phyloP scores from a whole-genome alignment of 2,113 vertebrate species.

The Ornithorhynchus anatinus region DNA sequence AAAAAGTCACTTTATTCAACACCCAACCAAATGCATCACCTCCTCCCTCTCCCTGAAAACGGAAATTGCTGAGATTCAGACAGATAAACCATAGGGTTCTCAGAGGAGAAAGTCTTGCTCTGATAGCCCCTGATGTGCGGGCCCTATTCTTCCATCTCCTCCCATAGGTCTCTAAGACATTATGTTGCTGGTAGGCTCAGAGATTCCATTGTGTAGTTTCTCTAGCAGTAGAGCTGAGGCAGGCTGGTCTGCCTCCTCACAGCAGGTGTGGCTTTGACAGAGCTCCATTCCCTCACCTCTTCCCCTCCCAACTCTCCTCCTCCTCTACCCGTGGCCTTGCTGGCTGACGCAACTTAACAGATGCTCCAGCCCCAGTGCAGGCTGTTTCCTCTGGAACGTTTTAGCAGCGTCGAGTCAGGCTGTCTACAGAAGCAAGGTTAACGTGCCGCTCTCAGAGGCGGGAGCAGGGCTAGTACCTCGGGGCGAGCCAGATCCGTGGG shows the following conservation, averaged over 20 bases:
- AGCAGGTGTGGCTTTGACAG: not conserved
- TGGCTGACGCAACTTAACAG: conserved; percentile 13
- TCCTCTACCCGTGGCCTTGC: not conserved
- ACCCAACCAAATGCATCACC: not conserved
- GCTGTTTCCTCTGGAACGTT: conserved; percentile 41
- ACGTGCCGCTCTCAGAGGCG: conserved; percentile 3
- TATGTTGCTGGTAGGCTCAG: not conserved
- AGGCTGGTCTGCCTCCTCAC: not conserved
- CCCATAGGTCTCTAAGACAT: not conserved
- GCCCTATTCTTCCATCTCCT: not conserved
- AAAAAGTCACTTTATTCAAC: not conserved
- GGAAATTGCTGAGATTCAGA: not conserved
- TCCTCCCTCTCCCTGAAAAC: not conserved
- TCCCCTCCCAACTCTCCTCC: not conserved
- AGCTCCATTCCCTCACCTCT: not conserved
- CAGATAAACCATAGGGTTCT: not conserved
- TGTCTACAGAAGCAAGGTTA: conserved; percentile 51
- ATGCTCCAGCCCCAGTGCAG: conserved; percentile 46
- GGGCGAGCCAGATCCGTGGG: not conserved
- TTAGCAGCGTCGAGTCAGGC: conserved; percentile 56
- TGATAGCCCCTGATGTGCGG: not conserved
- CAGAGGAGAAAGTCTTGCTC: not conserved
- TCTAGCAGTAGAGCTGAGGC: not conserved
- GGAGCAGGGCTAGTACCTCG: not conserved
- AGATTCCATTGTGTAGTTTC: not conserved